A percentile compares a stretch with the other conserved stretches of the same genome.
Evolutionary conservation across 2,797 vertebrate genomes (phyloP).

Genomic region (Gallinago solitaria): DNA sequence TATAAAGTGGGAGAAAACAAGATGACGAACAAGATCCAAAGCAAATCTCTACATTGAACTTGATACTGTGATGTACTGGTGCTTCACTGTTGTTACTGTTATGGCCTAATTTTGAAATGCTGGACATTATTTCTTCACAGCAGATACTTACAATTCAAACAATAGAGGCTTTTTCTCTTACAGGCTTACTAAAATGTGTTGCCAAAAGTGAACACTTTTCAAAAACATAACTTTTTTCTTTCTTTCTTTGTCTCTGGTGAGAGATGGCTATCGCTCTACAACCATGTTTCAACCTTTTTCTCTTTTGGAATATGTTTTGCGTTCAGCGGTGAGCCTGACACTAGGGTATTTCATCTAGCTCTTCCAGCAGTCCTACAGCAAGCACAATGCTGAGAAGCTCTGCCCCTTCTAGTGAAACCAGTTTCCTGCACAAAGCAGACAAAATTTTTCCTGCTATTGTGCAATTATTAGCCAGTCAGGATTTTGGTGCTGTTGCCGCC

Average conservation of each 20-base stretch:
- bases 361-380: fast-evolving
- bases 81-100: neutral
- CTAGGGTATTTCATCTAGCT: neutral
- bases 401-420: neutral
- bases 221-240: neutral
- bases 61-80: neutral
- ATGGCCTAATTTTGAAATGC: neutral
- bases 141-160: neutral
- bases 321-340: fast-evolving
- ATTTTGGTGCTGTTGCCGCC: neutral
- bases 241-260: too few species aligned
- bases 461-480: neutral
- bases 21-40: neutral
- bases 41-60: neutral
- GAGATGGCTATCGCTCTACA: neutral
- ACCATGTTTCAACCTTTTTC: neutral
- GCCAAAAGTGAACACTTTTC: neutral
- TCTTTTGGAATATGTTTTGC: neutral
- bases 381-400: fast-evolving
- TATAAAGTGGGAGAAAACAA: neutral
- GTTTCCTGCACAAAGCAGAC: neutral
- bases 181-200: neutral
- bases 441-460: neutral
- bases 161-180: neutral
- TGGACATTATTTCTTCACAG: neutral